These are phyloP conservation scores for Caligus rogercresseyi DNA, from an alignment of 1,140 invertebrate species.

Conservation along the genomic window DNA sequence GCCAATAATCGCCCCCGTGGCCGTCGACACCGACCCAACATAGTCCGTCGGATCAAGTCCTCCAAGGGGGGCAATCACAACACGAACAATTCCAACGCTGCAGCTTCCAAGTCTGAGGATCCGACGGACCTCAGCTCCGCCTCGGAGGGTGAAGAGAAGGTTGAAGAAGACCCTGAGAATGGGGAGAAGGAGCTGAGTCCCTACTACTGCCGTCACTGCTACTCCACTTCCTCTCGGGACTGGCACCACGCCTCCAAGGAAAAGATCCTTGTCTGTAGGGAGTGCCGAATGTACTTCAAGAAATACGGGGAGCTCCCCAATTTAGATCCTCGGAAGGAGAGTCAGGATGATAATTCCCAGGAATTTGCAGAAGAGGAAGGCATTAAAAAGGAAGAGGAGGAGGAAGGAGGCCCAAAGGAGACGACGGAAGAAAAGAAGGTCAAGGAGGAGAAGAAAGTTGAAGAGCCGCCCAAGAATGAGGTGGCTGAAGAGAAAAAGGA, in stretches of 20 bases:
- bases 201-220: conserved; percentile 37
- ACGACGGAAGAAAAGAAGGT: background rate
- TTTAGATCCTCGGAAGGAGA: conserved; percentile 6
- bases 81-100: too few relatives aligned
- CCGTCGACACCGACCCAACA: conserved; percentile 58
- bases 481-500: background rate
- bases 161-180: conserved; percentile 82
- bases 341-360: conserved; percentile 21
- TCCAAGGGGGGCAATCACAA: conserved; percentile 23
- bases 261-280: conserved; percentile 51
- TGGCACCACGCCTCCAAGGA: conserved; percentile 63
- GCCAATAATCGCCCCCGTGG: conserved; percentile 61
- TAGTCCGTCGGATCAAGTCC: conserved; percentile 67
- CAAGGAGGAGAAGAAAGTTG: background rate
- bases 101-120: conserved; percentile 27
- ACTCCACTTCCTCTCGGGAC: conserved; percentile 47
- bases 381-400: conserved; percentile 21
- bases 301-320: conserved; percentile 57
- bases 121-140: conserved; percentile 24
- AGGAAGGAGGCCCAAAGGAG: background rate
- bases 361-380: conserved; percentile 13
- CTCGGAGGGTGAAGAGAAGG: conserved; percentile 41
- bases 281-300: conserved; percentile 61
- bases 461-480: background rate
- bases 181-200: conserved; percentile 52